Evolutionary conservation across 2,888 invertebrate genomes (phyloP), one percentile per base, ranked within the genome.

Genomic region (Dicyrtomina minuta): DNA sequence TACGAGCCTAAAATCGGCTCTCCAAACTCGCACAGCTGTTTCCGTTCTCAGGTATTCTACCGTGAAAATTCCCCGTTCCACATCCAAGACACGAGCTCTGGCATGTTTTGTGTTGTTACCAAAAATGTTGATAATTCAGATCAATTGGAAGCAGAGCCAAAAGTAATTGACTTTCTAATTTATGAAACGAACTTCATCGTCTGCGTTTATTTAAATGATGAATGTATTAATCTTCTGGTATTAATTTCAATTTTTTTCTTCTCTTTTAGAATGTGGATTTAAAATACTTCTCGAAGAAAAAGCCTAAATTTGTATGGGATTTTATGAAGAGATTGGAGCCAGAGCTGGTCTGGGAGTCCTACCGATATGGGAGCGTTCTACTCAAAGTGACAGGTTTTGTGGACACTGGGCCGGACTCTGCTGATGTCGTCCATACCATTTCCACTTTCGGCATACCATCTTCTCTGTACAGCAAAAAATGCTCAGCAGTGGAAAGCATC

Each of bases 81-180:
- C 56, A 71, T 80, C 80, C 76, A 81, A 79, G 79, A 79, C 80
- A 74, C 79, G 79, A 80, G 82, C 69, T 84, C 84, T 70, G 84
- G 85, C 72, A 79, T 88, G 70, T 86, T 88, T 79, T 88, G 88
- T 77, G 84, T 88, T 69, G 82, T 84, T 20, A 84, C 83, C 66
- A 87, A 85, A 72, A 88, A 88, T 81, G 81, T 86, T 68, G 86
- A 86, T 15, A 79, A 81, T 27, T 80, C 81, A 53, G 80, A 82
- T 60, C 75, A 72, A 12, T 77, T 81, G 20, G 81, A 81, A 68
- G 17, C 0, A 0, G 77, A 79, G 27, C 78, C 80, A 69, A 72
- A 80, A 70, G 82, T 82, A 77, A 77, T 71, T 74, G 39, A 13
- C 27, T 44, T 22, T 17, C 46, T 58, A 26, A 17, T 24, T 39